phyloP scores from a whole-genome alignment of 2,797 vertebrate genomes.

The Sebastes matsubarae region DNA sequence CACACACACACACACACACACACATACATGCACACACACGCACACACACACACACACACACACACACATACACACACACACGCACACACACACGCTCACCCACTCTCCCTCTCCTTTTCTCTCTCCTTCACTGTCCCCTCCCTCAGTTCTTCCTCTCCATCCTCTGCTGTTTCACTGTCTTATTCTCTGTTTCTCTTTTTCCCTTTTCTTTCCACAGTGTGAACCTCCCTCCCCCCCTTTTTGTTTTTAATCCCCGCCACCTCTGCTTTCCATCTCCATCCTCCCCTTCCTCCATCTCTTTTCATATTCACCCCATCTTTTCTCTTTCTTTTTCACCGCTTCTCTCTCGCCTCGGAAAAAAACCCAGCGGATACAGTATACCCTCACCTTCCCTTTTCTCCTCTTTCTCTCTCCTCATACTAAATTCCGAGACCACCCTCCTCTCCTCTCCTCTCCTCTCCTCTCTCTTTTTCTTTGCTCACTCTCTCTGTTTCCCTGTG shows the following conservation, averaged over 20 bases:
- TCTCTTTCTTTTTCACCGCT: constrained; percentile 27
- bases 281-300: constrained; percentile 50
- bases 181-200: constrained; percentile 68
- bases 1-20: constrained; percentile 14
- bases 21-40: constrained; percentile 23
- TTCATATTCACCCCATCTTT: constrained; percentile 64
- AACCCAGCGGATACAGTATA: constrained; percentile 2
- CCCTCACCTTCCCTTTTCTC: constrained; percentile 61
- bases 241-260: constrained; percentile 60
- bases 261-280: constrained; percentile 70
- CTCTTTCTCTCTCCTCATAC: constrained; percentile 52
- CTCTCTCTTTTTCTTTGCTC: constrained; percentile 58
- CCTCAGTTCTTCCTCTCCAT: constrained; percentile 74
- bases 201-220: constrained; percentile 62
- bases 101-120: constrained; percentile 63
- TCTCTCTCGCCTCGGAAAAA: constrained; percentile 11
- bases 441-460: constrained; percentile 51
- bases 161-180: constrained; percentile 68
- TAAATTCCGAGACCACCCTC: constrained; percentile 66
- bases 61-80: neutral
- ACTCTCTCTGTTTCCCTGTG: constrained; percentile 73
- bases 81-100: constrained; percentile 34
- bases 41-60: constrained; percentile 13
- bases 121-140: constrained; percentile 71
- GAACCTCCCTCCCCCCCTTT: constrained; percentile 44